phyloP scores from a whole-genome alignment of 2,888 invertebrate genomes.

The Chouioia cunea region DNA sequence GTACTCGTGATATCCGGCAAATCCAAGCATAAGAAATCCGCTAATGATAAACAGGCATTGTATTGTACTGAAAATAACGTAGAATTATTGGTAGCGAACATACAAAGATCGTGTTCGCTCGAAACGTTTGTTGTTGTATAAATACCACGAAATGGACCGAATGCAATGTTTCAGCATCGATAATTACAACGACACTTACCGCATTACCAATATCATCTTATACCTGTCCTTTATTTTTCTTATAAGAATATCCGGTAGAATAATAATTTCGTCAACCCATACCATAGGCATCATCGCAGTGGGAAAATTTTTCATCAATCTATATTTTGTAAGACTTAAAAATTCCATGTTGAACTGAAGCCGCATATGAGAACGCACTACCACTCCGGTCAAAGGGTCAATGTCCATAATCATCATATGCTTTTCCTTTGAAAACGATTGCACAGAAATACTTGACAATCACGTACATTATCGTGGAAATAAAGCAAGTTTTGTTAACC shows the following conservation, averaged over 20 bases:
- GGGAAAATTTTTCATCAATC: slow-evolving; percentile 76
- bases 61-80: slow-evolving; percentile 59
- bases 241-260: slow-evolving; percentile 55
- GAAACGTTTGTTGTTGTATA: background rate
- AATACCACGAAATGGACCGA: background rate
- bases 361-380: slow-evolving; percentile 79
- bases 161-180: background rate
- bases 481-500: slow-evolving; percentile 47
- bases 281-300: slow-evolving; percentile 79
- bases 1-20: slow-evolving; percentile 66
- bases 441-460: background rate
- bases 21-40: slow-evolving; percentile 68
- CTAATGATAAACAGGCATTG: slow-evolving; percentile 73
- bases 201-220: slow-evolving; percentile 33
- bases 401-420: slow-evolving; percentile 84
- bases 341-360: slow-evolving; percentile 81
- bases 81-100: background rate
- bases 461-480: background rate
- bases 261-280: slow-evolving; percentile 82
- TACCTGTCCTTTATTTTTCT: slow-evolving; percentile 53
- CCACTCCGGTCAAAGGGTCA: slow-evolving; percentile 83
- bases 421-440: slow-evolving; percentile 67
- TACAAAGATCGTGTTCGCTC: background rate
- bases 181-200: slow-evolving; percentile 49
- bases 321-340: slow-evolving; percentile 75